Evolutionary conservation across 2,888 invertebrate genomes (phyloP), one percentile per base, ranked within the genome.

Genomic region (Petrophora chlorosata): DNA sequence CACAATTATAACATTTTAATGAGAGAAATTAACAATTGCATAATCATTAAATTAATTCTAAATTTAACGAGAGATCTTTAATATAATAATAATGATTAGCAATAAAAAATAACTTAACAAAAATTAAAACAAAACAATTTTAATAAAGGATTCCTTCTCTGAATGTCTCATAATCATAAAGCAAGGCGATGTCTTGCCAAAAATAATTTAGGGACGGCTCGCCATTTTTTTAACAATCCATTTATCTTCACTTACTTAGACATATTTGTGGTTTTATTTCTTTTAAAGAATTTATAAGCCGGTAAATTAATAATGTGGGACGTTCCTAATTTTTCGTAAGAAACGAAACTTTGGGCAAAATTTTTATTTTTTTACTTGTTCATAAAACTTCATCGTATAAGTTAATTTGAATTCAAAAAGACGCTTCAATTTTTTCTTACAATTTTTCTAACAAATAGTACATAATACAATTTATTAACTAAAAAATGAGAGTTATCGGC

Each of bases 171-270:
- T 19, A 1, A 32, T 12, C 10, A 33, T 30, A 29, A 19, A 29
- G 12, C 19, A 35, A 10, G 35, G 22, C 35, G 4, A 13, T n/a
- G 8, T 30, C 23, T 30, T 16, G 15, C 14, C 22, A 17, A 25
- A 35, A 44, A 43, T 16, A 43, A 43, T 35, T 41, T 33, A 13
- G 7, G 12, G 4, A n/a, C 22, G 7, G 10, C 22, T 29, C 29
- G 4, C 19, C 22, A 22, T 22, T 29, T 43, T 43, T 28, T 32
- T 14, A 10, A 19, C 10, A 9, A 3, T 28, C 22, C 59, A 67
- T 67, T 62, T 53, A 65, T 65, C 56, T 61, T 61, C 29, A 49
- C 56, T 56, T 67, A 56, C 56, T 59, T 52, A 61, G 58, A 67
- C 59, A 57, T 14, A 15, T 30, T 13, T n/a, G 23, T 5, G 30